Evolutionary conservation across 2,888 invertebrate species (phyloP).

Genomic region (Drosophila mimica): DNA sequence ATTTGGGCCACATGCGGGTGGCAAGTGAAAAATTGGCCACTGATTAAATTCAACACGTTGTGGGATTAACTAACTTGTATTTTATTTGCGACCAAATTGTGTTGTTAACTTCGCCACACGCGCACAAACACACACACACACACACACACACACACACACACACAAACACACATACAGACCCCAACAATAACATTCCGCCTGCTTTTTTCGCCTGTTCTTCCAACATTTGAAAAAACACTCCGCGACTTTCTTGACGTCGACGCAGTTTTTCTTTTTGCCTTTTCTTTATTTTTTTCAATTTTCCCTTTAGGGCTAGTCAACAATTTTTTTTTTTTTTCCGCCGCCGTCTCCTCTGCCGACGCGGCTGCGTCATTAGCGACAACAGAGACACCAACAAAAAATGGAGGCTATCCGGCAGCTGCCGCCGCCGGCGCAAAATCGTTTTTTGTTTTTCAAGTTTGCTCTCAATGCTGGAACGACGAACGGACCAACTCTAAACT

Average conservation of each 20-base stretch:
- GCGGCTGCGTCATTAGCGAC: constrained; percentile 68
- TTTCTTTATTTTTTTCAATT: constrained; percentile 57
- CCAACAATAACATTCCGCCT: constrained; percentile 62
- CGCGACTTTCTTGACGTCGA: constrained; percentile 42
- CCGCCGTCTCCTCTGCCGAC: constrained; percentile 7
- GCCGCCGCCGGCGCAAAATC: constrained; percentile 69
- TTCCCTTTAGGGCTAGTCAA: constrained; percentile 73
- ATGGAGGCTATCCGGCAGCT: constrained; percentile 37
- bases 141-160: constrained; percentile 18
- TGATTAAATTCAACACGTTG: constrained; percentile 80
- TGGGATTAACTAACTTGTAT: constrained; percentile 80
- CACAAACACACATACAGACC: constrained; percentile 29
- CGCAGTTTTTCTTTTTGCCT: constrained; percentile 12
- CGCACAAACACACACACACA: constrained; percentile 10
- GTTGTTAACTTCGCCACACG: constrained; percentile 70
- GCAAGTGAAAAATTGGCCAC: constrained; percentile 78
- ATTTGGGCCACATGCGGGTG: constrained; percentile 32
- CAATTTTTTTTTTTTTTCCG: constrained; percentile 56
- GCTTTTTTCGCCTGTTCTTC: neutral
- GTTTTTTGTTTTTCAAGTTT: constrained; percentile 72
- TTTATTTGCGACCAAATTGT: constrained; percentile 78
- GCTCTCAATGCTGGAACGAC: constrained; percentile 17
- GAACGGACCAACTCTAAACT: neutral
- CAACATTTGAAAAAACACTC: constrained; percentile 38
- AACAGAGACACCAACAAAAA: constrained; percentile 23